Conservation (phyloP, 2,797 vertebrate species). For the Carapus acus region DNA sequence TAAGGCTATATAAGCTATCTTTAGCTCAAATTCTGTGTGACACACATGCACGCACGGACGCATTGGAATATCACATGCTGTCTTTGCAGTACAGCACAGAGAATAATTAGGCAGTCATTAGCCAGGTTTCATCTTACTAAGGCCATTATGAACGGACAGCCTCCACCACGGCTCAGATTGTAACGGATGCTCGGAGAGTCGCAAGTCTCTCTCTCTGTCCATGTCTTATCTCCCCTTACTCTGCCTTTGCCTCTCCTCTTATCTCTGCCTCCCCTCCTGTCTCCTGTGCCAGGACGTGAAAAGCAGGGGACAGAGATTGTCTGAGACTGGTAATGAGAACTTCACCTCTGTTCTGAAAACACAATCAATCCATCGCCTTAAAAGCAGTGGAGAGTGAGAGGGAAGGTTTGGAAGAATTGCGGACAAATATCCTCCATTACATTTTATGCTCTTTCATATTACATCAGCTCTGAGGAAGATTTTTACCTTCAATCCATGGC, state of each 20-base stretch:
- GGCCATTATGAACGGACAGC: slow-evolving; percentile 52
- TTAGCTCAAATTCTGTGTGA: slow-evolving; percentile 1
- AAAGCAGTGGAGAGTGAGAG: slow-evolving; percentile 17
- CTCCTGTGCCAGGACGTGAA: slow-evolving; percentile 25
- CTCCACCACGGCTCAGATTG: slow-evolving; percentile 41
- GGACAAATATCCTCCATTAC: slow-evolving; percentile 40
- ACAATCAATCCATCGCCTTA: slow-evolving; percentile 38
- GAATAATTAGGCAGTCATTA: slow-evolving; percentile 60
- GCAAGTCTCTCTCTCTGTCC: slow-evolving; percentile 10
- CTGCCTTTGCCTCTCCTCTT: slow-evolving; percentile 25
- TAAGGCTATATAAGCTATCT: slow-evolving; percentile 9
- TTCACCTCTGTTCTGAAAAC: slow-evolving; percentile 46
- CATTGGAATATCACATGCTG: neutral
- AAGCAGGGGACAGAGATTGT: slow-evolving; percentile 11
- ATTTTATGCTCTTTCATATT: slow-evolving; percentile 53
- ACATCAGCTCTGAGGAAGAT: slow-evolving; percentile 35
- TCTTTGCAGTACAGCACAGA: slow-evolving; percentile 46
- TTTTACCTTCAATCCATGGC: slow-evolving; percentile 48
- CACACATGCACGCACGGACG: slow-evolving; percentile 7
- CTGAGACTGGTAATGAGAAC: slow-evolving; percentile 38
- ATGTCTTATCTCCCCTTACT: slow-evolving; percentile 40
- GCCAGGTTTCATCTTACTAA: slow-evolving; percentile 56
- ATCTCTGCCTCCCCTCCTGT: slow-evolving; percentile 38
- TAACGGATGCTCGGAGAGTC: slow-evolving; percentile 44
- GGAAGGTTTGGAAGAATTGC: slow-evolving; percentile 36